Conservation (phyloP, 2,888 invertebrate species). For the Sminthurides aquaticus region DNA sequence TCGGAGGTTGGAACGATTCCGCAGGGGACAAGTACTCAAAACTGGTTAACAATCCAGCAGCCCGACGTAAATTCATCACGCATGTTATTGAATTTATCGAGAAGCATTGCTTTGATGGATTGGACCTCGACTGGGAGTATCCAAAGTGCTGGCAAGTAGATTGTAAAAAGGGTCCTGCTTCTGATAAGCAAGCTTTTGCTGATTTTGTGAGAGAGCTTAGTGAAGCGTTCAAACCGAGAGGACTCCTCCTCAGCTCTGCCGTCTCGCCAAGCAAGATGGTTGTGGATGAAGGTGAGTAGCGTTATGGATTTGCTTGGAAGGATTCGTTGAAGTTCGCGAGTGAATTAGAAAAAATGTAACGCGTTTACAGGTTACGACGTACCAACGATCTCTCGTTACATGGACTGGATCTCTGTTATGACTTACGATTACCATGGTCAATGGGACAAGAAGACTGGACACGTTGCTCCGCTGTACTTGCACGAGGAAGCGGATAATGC, state of each 20-base stretch:
- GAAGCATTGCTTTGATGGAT: conserved; percentile 74
- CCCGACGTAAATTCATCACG: conserved; percentile 64
- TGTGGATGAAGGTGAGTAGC: conserved; percentile 62
- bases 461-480: conserved; percentile 77
- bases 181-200: conserved; percentile 73
- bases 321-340: too few species aligned
- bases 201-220: conserved; percentile 67
- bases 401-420: conserved; percentile 89
- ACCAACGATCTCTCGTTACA: conserved; percentile 61
- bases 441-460: conserved; percentile 61
- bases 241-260: conserved; percentile 68
- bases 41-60: conserved; percentile 64
- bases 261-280: conserved; percentile 78
- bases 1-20: conserved; percentile 94
- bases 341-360: too few species aligned
- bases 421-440: conserved; percentile 86
- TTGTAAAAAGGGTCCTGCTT: conserved; percentile 70
- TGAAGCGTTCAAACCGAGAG: conserved; percentile 61
- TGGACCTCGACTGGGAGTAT: conserved; percentile 88
- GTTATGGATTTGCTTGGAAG: too few species aligned
- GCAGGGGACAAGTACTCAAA: conserved; percentile 78
- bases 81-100: conserved; percentile 71
- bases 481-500: conserved; percentile 65
- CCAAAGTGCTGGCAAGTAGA: conserved; percentile 52
- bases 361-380: conserved; percentile 62